These are phyloP conservation scores for Bombus affinis DNA, from an alignment of 1,140 invertebrate species.

Conservation along the genomic window DNA sequence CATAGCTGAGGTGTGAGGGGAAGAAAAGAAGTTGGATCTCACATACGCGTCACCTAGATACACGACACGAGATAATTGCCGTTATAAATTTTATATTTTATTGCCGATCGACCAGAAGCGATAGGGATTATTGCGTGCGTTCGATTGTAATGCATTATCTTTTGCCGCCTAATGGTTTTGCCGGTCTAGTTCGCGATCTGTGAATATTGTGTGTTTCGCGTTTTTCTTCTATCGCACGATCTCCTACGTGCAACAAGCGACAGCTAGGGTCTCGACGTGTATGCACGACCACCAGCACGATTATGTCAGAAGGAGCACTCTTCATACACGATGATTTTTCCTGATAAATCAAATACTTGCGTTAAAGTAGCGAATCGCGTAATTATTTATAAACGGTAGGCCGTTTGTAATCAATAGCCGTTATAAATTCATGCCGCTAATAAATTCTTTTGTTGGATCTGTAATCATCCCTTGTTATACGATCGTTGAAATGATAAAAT, in stretches of 20 bases:
- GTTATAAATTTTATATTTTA: slow-evolving; percentile 74
- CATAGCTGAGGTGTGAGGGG: slow-evolving; percentile 46
- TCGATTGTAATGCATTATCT: slow-evolving; percentile 69
- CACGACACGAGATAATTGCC: slow-evolving; percentile 74
- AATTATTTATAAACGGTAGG: not conserved
- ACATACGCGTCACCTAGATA: slow-evolving; percentile 65
- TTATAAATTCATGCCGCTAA: slow-evolving; percentile 1
- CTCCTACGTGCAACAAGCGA: slow-evolving; percentile 43
- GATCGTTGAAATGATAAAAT: not conserved
- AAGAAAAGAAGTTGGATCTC: slow-evolving; percentile 48
- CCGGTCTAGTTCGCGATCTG: not conserved
- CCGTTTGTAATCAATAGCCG: not conserved
- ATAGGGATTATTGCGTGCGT: slow-evolving; percentile 73
- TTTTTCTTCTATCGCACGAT: slow-evolving; percentile 49
- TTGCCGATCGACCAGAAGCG: slow-evolving; percentile 67
- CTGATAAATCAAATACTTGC: slow-evolving; percentile 3
- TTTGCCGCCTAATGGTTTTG: slow-evolving; percentile 26
- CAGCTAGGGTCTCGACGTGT: slow-evolving; percentile 19
- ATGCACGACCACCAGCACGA: slow-evolving; percentile 33
- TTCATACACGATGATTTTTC: slow-evolving; percentile 3
- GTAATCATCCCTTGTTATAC: not conserved
- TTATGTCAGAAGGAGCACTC: slow-evolving; percentile 8
- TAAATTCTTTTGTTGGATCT: not conserved
- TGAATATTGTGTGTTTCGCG: slow-evolving; percentile 15
- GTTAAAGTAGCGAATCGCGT: not conserved